Evolutionary conservation across 2,888 invertebrate species (phyloP), one percentile per base, ranked within the genome.

Genomic region (Lithophane socia): DNA sequence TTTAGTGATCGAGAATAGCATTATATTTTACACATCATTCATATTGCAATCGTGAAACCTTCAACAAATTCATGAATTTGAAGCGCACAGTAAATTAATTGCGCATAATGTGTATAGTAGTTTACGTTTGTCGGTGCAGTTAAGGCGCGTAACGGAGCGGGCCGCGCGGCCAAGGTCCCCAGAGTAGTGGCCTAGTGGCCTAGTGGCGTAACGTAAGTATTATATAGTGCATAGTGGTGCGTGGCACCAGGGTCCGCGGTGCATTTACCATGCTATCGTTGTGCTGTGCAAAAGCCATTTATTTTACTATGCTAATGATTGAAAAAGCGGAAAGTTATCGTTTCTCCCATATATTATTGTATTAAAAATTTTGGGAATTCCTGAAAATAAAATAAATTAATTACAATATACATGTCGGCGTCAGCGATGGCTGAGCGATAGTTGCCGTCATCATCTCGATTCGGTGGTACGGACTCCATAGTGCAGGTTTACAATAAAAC

Each of bases 81-180:
- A 37, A 76, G 69, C 71, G 73, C 64, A 58, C 56, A 72, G 64
- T 60, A 18, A 47, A 79, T 79, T 65, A 83, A 86, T 77, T 52
- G 58, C 73, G 60, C 84, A 75, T 66, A 66, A 77, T 75, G 60
- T 56, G 9, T 21, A 12, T 10, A 56, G 73, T 49, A 24, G 60
- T 49, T 58, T 75, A 72, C 63, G 66, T 86, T 70, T 58, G 73
- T 54, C 64, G 73, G 75, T 71, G 76, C 71, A 82, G 75, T 78
- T 82, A 84, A 56, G 65, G 79, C 66, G 84, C 58, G 70, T 90
- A 86, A 79, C 85, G 76, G 89, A 91, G 90, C 93, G 90, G 80
- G 79, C 86, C 84, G 82, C 73, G 87, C 85, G 88, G 92, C 87
- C 92, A 92, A 91, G 91, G 91, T 80, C 84, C 74, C 74, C 66